Base-by-base conservation (phyloP, 2,888 invertebrate species). In the Lepeophtheirus nordmannii region DNA sequence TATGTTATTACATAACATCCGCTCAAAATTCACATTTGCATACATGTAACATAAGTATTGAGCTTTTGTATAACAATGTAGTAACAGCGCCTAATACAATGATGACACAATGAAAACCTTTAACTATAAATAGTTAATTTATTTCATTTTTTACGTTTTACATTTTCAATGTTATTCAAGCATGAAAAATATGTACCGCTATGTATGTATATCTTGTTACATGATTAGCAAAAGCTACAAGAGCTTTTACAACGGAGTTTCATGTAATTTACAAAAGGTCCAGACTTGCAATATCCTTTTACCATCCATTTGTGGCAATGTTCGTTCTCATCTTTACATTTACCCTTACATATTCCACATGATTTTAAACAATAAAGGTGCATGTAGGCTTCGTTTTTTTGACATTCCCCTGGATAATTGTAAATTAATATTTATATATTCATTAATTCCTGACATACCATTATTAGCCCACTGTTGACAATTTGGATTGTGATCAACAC, bases 311-410 rank as follows among this genome's bases (percentile, higher is more conserved):
- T 46, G 17, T 46, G 9, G 64, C 64, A 64, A n/a, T 39, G 23
- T 17, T 22, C 10, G 57, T 64, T 56, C 10, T 64, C 64, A 37
- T 64, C 64, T 56, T 56, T 17, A 23, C 64, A 64, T 12, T 56
- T 17, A 23, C 39, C 39, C 40, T 40, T 1, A 40, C 41, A 40
- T 58, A 20, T 22, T 39, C 38, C 22, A 41, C 65, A 58, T 17
- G 59, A 58, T 17, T 66, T 66, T n/a, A 38, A 20, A 17, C 66
- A 66, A 41, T 60, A 66, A 10, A 66, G 30, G 17, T 66, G 22
- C 66, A 66, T 66, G 30, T 66, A 66, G 10, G 37, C 66, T n/a
- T 9, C 3, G 22, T 66, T 66, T 23, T 38, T 61, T 9, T 7
- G 5, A 46, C 66, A 66, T 17, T 66, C 37, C 17, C 60, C 66